phyloP scores from a whole-genome alignment of 2,888 invertebrate species.

The Anoncus sp. region DNA sequence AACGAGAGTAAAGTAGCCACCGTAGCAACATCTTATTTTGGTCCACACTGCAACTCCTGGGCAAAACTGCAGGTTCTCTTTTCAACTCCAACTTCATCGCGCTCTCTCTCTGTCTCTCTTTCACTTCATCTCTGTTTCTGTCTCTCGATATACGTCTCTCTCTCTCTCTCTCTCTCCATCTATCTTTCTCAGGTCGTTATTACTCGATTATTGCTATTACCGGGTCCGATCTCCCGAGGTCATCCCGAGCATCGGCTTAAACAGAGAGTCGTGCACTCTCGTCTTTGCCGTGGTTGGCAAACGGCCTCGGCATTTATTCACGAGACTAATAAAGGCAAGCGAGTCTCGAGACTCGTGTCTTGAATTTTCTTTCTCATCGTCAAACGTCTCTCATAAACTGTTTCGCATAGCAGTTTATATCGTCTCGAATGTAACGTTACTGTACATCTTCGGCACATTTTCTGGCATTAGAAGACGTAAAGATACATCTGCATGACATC shows the following conservation, averaged over 20 bases:
- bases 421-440: not conserved
- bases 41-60: constrained; percentile 54
- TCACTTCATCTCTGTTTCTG: constrained; percentile 41
- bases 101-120: constrained; percentile 23
- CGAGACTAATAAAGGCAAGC: constrained; percentile 67
- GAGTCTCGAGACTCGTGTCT: constrained; percentile 18
- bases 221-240: constrained; percentile 66
- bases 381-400: constrained; percentile 44
- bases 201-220: constrained; percentile 73
- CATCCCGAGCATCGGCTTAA: constrained; percentile 54
- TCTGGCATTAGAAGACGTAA: constrained; percentile 1
- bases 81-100: constrained; percentile 44
- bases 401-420: constrained; percentile 10
- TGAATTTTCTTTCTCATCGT: constrained; percentile 47
- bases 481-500: not conserved
- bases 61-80: constrained; percentile 51
- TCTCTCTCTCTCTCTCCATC: constrained; percentile 39
- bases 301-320: constrained; percentile 66
- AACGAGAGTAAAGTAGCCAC: constrained; percentile 33
- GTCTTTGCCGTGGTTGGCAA: constrained; percentile 64
- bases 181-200: constrained; percentile 67
- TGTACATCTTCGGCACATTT: not conserved
- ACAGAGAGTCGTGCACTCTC: constrained; percentile 42
- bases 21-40: constrained; percentile 57
- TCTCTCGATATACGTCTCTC: too few species aligned